Base-by-base conservation (phyloP, 2,888 invertebrate species). In the Drosophila gaucha region DNA sequence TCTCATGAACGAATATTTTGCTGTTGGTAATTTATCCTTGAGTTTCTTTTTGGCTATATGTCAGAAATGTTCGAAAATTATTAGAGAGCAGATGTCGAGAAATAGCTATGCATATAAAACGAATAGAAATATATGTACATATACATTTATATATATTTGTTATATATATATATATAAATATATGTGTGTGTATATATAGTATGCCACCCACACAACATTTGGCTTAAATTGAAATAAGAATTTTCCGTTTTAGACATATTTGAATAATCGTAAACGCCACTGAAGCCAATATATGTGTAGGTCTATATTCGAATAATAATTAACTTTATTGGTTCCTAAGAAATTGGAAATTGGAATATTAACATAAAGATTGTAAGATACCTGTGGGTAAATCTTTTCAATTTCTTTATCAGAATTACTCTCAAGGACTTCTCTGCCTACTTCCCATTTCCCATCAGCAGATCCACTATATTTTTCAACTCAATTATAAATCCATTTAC, bases 21-120 rank as follows among this genome's bases (percentile, higher is more conserved):
- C 57, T 56, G 52, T 73, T 67, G 70, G 74, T 67, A 85, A 73
- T 80, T 85, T 71, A 88, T 89, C 89, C 88, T 89, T 87, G 86
- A 80, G 80, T 77, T 80, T 72, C 59, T 73, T 87, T 80, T 80
- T 66, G 59, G 52, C 51, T 51, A 30, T 28, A 24, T 52, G 65
- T 56, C 51, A 77, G 71, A 83, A 58, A 47, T 59, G 55, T 66
- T 77, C 65, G 69, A 44, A 85, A 82, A 80, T 71, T 76, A 72
- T 77, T 66, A 75, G 49, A 67, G 60, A 60, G 57, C 70, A 64
- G 57, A 63, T 59, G 49, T 65, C 36, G 55, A 67, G 18, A 64
- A 49, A 62, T 39, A 50, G 52, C 20, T 43, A 39, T 43, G 41
- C 38, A 46, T 49, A 47, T 62, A 44, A 39, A 30, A 56, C 14